Percentiles rank a stretch among this genome's conserved stretches.
Evolutionary conservation across 2,113 vertebrate genomes (phyloP).

Genomic region (Micronycteris hirsuta): DNA sequence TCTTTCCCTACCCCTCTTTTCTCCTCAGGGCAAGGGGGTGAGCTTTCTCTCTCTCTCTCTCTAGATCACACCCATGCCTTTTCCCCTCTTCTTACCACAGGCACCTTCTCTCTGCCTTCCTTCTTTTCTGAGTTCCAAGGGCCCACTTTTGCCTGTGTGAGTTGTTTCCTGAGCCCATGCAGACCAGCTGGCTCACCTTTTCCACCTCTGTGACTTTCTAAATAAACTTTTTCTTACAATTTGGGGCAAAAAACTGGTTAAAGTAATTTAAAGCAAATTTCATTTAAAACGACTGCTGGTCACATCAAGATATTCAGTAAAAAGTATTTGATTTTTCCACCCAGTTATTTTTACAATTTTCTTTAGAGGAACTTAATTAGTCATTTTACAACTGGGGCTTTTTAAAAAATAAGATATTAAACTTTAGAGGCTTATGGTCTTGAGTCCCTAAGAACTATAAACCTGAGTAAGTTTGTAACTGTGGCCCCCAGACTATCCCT

Average conservation of each 20-base stretch:
- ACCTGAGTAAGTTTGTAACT: neutral
- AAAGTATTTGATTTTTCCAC: slow-evolving; percentile 9
- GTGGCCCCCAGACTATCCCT: neutral
- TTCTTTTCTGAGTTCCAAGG: neutral
- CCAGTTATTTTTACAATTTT: neutral
- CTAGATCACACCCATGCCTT: neutral
- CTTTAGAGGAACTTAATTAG: neutral
- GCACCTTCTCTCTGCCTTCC: neutral
- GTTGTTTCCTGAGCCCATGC: neutral
- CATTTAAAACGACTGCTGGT: neutral
- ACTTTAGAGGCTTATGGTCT: neutral
- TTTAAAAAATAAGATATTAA: neutral
- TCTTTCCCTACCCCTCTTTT: neutral
- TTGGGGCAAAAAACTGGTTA: neutral
- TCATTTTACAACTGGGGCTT: neutral
- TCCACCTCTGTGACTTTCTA: too few species aligned
- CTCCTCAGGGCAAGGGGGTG: neutral
- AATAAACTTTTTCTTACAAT: too few species aligned
- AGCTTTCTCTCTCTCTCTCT: too few species aligned
- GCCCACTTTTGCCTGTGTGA: neutral
- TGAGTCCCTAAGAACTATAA: neutral
- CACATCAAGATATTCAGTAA: neutral
- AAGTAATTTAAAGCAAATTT: neutral
- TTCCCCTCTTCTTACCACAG: neutral
- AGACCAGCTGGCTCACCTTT: neutral